Conservation (phyloP, 2,888 invertebrate species). For the Pilophorus perplexus region DNA sequence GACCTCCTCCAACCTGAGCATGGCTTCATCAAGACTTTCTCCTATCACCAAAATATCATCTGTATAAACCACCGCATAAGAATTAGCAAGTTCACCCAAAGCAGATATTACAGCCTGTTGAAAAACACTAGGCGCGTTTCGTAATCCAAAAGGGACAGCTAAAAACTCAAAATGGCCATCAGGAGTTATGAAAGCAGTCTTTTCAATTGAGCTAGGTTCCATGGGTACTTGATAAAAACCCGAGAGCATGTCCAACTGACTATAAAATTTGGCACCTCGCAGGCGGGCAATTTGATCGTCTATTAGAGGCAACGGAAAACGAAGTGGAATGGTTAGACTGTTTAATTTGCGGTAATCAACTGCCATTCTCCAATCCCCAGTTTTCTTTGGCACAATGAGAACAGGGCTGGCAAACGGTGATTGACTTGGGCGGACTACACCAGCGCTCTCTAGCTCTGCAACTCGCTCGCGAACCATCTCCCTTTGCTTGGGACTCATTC, state of each 20-base stretch:
- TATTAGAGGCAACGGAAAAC: slow-evolving; percentile 24
- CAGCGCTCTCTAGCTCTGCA: too few relatives aligned
- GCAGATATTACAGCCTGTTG: too few relatives aligned
- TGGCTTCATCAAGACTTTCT: not conserved
- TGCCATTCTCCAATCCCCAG: slow-evolving; percentile 7
- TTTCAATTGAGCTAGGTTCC: slow-evolving; percentile 20
- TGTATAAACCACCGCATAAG: too few relatives aligned
- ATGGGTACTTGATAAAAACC: slow-evolving; percentile 18
- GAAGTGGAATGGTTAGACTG: not conserved
- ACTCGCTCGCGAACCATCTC: too few relatives aligned
- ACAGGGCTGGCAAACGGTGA: slow-evolving; percentile 36
- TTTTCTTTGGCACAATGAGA: slow-evolving; percentile 26
- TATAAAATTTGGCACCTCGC: slow-evolving; percentile 14
- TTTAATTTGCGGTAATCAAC: slow-evolving; percentile 27
- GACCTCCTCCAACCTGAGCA: not conserved
- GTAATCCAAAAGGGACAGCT: too few relatives aligned
- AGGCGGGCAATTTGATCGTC: slow-evolving; percentile 36
- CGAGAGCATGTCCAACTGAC: slow-evolving; percentile 10
- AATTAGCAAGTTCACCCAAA: too few relatives aligned
- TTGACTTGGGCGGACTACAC: slow-evolving; percentile 21
- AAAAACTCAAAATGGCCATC: too few relatives aligned
- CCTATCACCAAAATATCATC: not conserved
- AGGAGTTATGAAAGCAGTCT: slow-evolving; percentile 25
- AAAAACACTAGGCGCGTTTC: too few relatives aligned
- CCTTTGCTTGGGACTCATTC: slow-evolving; percentile 8